Evolutionary conservation across 1,140 invertebrate genomes (phyloP).

Genomic region (Meloidogyne exigua): DNA sequence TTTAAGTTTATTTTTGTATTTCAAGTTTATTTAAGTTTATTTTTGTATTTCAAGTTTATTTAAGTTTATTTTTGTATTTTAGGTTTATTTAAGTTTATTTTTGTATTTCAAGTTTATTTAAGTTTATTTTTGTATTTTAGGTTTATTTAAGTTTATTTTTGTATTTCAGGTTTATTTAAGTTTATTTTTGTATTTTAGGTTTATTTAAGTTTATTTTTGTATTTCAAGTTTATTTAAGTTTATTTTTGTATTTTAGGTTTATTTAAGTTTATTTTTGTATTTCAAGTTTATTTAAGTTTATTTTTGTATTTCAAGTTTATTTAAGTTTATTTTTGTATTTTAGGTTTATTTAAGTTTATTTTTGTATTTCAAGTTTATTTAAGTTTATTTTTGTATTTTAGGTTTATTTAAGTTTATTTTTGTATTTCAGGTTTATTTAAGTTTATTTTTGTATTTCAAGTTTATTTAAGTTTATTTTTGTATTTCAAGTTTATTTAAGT

Average conservation of each 20-base stretch:
- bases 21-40: not conserved
- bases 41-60: too few relatives aligned
- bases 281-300: too few relatives aligned
- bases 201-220: too few relatives aligned
- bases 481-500: not conserved
- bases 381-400: not conserved
- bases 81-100: not conserved
- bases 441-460: not conserved
- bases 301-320: too few relatives aligned
- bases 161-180: too few relatives aligned
- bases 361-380: too few relatives aligned
- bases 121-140: too few relatives aligned
- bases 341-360: not conserved
- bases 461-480: not conserved
- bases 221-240: too few relatives aligned
- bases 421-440: not conserved
- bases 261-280: too few relatives aligned
- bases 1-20: not conserved
- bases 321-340: not conserved
- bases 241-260: slow-evolving; percentile 3
- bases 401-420: not conserved
- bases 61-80: too few relatives aligned
- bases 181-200: slow-evolving; percentile 3
- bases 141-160: too few relatives aligned
- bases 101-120: not conserved